These are phyloP conservation scores for Passer domesticus DNA, from an alignment of 2,113 vertebrate genomes.

Conservation along the genomic window DNA sequence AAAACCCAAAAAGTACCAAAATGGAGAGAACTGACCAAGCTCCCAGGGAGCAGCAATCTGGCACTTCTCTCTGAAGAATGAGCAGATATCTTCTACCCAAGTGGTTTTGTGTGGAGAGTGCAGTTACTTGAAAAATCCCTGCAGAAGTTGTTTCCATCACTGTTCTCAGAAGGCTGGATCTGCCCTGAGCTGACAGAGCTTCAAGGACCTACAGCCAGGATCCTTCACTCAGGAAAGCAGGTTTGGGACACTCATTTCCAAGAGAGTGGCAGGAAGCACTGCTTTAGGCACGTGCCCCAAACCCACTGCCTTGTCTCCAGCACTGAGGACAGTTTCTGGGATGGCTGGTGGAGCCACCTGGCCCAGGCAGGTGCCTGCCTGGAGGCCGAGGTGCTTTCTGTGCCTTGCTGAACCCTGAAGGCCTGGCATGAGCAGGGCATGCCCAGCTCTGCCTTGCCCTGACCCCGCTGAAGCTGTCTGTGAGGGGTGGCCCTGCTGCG, in stretches of 20 bases:
- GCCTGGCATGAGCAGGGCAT: background rate
- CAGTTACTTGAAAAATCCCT: background rate
- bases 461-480: background rate
- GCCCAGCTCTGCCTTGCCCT: background rate
- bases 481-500: background rate
- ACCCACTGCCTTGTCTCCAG: rapidly evolving
- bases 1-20: background rate
- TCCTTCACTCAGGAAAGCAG: background rate
- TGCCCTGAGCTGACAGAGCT: rapidly evolving
- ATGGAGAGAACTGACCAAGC: background rate
- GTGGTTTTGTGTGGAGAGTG: background rate
- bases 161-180: background rate
- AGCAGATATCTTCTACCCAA: background rate
- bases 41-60: background rate
- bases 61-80: background rate
- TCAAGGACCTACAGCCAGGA: rapidly evolving
- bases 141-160: background rate
- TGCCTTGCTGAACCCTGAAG: background rate
- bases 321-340: background rate
- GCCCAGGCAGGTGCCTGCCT: background rate
- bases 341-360: background rate
- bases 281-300: background rate
- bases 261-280: background rate
- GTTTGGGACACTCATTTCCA: background rate
- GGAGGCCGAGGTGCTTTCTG: background rate